Evolutionary conservation across 2,888 invertebrate species (phyloP), one percentile per base, ranked within the genome.

Genomic region (Copidosoma aretas): DNA sequence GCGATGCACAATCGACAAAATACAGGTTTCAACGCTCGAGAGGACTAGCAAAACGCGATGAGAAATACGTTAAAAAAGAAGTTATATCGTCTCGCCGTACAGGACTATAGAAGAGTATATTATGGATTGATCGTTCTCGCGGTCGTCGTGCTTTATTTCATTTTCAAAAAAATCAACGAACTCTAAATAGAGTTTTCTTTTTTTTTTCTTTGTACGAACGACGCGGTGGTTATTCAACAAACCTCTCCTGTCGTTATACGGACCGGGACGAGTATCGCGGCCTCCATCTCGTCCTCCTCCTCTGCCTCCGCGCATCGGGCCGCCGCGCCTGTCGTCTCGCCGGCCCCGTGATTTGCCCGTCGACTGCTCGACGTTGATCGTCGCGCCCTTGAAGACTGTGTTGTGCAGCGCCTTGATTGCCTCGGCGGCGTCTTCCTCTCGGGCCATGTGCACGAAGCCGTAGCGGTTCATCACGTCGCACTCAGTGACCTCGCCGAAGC

Each of bases 391-490:
- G 82, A 95, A 94, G 60, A 90, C 89, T 1, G 90, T 87, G 77
- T 93, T 93, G 83, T 95, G 91, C 41, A 95, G 85, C 41, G 90
- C 92, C 73, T 90, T 88, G 75, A 94, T 93, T 0, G 95, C 95
- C 66, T 90, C 89, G 57, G 90, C 87, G 3, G 95, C 95, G 84
- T 94, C 91, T 62, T 93, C 91, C 77, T 90, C 89, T 22, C 91
- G 90, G 80, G 93, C 91, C 91, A 94, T 91, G 84, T 96, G 95
- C 60, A 97, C 93, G 85, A 97, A 97, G 14, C 95, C 97, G 84
- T 95, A 97, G 71, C 95, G 90, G 83, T 95, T 95, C 86, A 97
- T 92, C 68, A 97, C 93, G 82, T 97, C 97, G 84, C 96, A 96
- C 84, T 97, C 97, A 21, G 93, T 93, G 10, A 97, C 96, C 66